These are phyloP conservation scores for Zygogramma bicolorata DNA, from an alignment of 2,888 invertebrate species.

Conservation along the genomic window DNA sequence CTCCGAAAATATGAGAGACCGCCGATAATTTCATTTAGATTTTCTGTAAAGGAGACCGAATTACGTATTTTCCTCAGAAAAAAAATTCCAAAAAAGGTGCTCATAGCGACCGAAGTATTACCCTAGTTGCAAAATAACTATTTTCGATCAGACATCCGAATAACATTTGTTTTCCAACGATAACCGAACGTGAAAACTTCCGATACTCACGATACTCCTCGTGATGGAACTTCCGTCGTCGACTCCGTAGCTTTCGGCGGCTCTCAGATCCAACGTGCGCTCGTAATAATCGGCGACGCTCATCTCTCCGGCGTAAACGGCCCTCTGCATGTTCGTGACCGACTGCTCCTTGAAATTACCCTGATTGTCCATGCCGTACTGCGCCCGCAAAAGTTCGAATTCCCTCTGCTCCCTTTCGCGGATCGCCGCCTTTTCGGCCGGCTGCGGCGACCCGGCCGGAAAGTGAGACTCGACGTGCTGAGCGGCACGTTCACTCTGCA, in stretches of 20 bases:
- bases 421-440: conserved; percentile 74
- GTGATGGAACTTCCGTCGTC: conserved; percentile 88
- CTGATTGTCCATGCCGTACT: conserved; percentile 91
- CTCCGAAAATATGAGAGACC: too few species aligned
- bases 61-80: too few species aligned
- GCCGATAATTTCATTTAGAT: too few species aligned
- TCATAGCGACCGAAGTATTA: too few species aligned
- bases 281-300: conserved; percentile 89
- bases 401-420: conserved; percentile 82
- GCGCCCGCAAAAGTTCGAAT: conserved; percentile 83
- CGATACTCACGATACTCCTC: conserved; percentile 74
- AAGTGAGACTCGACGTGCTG: conserved; percentile 91
- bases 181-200: too few species aligned
- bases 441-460: conserved; percentile 68
- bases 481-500: conserved; percentile 73
- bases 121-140: too few species aligned
- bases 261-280: conserved; percentile 79
- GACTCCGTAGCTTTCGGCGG: conserved; percentile 81
- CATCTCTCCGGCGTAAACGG: conserved; percentile 88
- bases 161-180: too few species aligned
- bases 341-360: conserved; percentile 81
- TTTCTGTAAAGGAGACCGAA: too few species aligned
- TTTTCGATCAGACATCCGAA: too few species aligned
- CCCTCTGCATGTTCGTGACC: conserved; percentile 82
- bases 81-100: too few species aligned